These are phyloP conservation scores for Ia io DNA, from an alignment of 2,113 vertebrate species.

Conservation along the genomic window DNA sequence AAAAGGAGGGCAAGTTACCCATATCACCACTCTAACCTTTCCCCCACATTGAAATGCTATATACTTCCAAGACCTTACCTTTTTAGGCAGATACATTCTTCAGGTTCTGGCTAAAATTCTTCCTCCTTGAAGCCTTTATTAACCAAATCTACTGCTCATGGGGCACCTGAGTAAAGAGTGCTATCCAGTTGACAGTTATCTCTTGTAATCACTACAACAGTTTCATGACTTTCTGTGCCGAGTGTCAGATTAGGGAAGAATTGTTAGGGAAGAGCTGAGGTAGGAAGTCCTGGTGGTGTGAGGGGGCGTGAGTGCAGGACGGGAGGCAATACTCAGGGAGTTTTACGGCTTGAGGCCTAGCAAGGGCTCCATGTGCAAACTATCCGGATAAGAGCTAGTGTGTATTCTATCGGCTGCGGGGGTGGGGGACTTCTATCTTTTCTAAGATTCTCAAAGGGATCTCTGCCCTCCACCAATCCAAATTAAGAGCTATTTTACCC, in stretches of 20 bases:
- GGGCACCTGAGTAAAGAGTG: neutral
- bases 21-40: neutral
- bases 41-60: neutral
- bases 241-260: neutral
- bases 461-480: no score
- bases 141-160: neutral
- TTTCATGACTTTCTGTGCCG: neutral
- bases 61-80: neutral
- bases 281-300: neutral
- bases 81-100: neutral
- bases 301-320: neutral
- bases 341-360: neutral
- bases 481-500: neutral
- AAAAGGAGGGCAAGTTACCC: neutral
- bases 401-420: neutral
- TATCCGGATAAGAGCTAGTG: accelerated
- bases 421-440: neutral
- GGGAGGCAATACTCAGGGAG: neutral
- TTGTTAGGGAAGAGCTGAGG: neutral
- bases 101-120: neutral
- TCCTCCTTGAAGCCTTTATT: neutral
- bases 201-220: neutral
- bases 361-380: neutral
- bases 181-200: neutral
- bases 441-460: neutral